Evolutionary conservation across 2,888 invertebrate species (phyloP), one percentile per base, ranked within the genome.

Genomic region (Nephrotoma flavescens): DNA sequence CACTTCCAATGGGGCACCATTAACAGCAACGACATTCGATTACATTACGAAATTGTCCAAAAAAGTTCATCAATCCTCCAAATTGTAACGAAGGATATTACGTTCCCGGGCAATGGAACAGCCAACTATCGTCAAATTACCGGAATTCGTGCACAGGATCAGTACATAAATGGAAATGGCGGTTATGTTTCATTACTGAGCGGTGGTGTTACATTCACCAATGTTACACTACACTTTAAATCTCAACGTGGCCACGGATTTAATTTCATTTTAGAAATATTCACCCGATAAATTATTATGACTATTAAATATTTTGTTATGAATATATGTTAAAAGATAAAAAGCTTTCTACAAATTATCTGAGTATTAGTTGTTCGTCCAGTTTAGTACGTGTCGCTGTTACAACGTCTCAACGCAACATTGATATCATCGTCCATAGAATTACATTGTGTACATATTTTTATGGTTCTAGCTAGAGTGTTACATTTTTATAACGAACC

Each of bases 261-360:
- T 88, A 91, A 92, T 88, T 93, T 92, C 88, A 86, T 91, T 15
- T 89, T 93, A 9, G 90, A 91, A 86, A 88, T 93, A 47, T 93
- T 91, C 88, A 92, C 89, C 31, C 31, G 31, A 31, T 31, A 31
- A 31, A 31, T 31, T 31, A 31, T 31, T 31, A 3, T 2, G 31
- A 31, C 3, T 31, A 31, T 31, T 3, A 31, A 31, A 31, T 31
- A 31, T 31, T 31, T 31, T 31, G 31, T 31, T 31, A n/a, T n/a
- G 31, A 31, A 31, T 31, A 31, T 31, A n/a, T n/a, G n/a, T n/a
- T n/a, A 2, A 31, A 31, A 31, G 31, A 31, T 31, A 31, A 31
- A 31, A 31, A 2, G 31, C 31, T 31, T 31, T 3, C 2, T 3
- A 31, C 2, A 31, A 31, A 31, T 31, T 31, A 31, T 31, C 31